Percentiles rank a stretch among this genome's conserved stretches.
These are phyloP conservation scores for Alloplasta piceator DNA, from an alignment of 2,888 invertebrate species.

Conservation along the genomic window DNA sequence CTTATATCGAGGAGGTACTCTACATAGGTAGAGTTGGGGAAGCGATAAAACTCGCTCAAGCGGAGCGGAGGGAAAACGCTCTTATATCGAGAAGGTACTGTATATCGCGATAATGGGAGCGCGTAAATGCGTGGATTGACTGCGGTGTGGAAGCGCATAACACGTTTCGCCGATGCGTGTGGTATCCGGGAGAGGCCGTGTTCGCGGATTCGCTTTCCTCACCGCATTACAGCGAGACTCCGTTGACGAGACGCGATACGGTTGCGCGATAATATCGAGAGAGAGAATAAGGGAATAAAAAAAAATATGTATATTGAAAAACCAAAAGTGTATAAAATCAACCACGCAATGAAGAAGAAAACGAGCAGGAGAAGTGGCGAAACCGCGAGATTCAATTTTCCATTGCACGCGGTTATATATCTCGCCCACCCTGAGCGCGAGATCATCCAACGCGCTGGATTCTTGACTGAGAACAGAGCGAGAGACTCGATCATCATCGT, in stretches of 20 bases:
- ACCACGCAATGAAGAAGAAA: conserved; percentile 15
- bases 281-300: conserved; percentile 21
- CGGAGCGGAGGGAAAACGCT: too few species aligned
- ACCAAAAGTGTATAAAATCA: not conserved
- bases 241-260: conserved; percentile 38
- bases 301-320: not conserved
- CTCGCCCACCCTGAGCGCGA: conserved; percentile 33
- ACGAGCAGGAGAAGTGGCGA: conserved; percentile 27
- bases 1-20: too few species aligned
- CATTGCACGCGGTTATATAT: conserved; percentile 43
- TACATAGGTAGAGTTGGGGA: too few species aligned
- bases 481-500: too few species aligned
- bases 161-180: conserved; percentile 2
- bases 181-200: conserved; percentile 37
- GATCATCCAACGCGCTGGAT: not conserved
- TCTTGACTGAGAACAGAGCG: too few species aligned
- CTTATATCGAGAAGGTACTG: too few species aligned
- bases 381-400: conserved; percentile 65
- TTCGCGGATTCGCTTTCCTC: conserved; percentile 46
- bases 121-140: conserved; percentile 50
- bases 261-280: conserved; percentile 21
- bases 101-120: not conserved
- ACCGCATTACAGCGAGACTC: conserved; percentile 46
- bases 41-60: too few species aligned
- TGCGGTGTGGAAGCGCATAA: conserved; percentile 31